Evolutionary conservation across 2,888 invertebrate species (phyloP), one percentile per base, ranked within the genome.

Genomic region (Tetranychus truncatus): DNA sequence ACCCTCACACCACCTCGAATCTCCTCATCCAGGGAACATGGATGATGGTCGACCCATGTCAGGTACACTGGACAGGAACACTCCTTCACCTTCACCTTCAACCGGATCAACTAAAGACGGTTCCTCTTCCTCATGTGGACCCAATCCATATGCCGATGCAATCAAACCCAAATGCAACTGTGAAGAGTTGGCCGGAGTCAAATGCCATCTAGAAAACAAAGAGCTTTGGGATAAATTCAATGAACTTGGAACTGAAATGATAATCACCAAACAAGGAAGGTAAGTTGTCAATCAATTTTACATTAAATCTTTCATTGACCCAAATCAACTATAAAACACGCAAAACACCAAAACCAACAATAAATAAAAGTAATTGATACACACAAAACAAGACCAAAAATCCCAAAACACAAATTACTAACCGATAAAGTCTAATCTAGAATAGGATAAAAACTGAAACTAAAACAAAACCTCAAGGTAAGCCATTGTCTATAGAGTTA

Each of bases 241-340:
- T 74, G 79, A 79, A 80, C 86, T 95, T 78, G 94, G 93, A 78
- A 95, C 95, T 3, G 95, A 95, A 85, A 95, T 96, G 95, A 96
- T 95, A 82, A 96, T 96, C 84, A 96, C 95, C 24, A 95, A 96
- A 85, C 92, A 93, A 81, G 95, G 95, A 84, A 82, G 86, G 86
- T 86, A 77, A 79, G 83, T 24, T 15, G n/a, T 15, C 55, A 55
- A 55, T 15, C 55, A 55, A 55, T 55, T 15, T 34, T 34, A 5
- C 34, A 34, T 34, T 34, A 34, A 34, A 55, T 2, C 55, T 15
- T 55, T 55, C 15, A 55, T 2, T 15, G 15, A 15, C 55, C 55
- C 55, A 15, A 55, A 55, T 15, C 55, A 55, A 55, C 55, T 15
- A 34, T 34, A 34, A 34, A 34, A 34, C 34, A 34, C 34, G 34